Evolutionary conservation across 2,113 vertebrate species (phyloP), one percentile per base, ranked within the genome.

Genomic region (Scytalopus superciliaris): DNA sequence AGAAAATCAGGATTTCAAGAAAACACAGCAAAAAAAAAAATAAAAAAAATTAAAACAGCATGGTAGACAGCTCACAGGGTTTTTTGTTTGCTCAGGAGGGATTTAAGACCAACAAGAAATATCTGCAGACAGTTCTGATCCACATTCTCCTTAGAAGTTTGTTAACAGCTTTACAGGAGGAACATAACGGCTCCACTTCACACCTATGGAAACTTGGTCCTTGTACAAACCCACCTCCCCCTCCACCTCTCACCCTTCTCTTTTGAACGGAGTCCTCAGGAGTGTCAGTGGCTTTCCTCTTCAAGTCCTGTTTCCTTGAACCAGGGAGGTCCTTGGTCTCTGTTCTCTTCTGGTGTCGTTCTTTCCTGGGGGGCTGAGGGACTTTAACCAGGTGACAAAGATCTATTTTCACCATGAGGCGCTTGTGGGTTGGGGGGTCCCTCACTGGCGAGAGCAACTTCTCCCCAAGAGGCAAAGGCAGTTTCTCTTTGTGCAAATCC

Each of bases 401-500:
- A 31, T 98, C 84, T 69, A 99, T 99, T 98, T 98, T 99, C 78
- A 99, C 99, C 91, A 99, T 12, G 31, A 99, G 97, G 40, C 94
- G 87, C 6, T 31, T 89, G 3, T 67, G 77, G 63, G 42, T 7
- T 2, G 74, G 73, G 6, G 47, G 33, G 28, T 96, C 96, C 82
- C 94, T 97, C 82, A 87, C 84, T 7, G 84, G 92, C 0, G 95
- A 95, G 24, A 86, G 84, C 55, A 95, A 62, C 56, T 96, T 98
- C 78, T 96, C 97, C 80, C 79, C 81, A 5, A 80, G 30, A 55
- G 97, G 96, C 66, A 96, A 80, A 23, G 49, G 89, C 49, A 96
- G 85, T 67, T 93, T 97, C 35, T 97, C 96, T 67, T 82, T 97
- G 55, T 96, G 97, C 63, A 93, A 40, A 28, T 97, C 92, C 64